Percentiles rank a stretch among this genome's conserved stretches.
phyloP scores from a whole-genome alignment of 2,113 vertebrate genomes.

The Nycticryphes semicollaris region DNA sequence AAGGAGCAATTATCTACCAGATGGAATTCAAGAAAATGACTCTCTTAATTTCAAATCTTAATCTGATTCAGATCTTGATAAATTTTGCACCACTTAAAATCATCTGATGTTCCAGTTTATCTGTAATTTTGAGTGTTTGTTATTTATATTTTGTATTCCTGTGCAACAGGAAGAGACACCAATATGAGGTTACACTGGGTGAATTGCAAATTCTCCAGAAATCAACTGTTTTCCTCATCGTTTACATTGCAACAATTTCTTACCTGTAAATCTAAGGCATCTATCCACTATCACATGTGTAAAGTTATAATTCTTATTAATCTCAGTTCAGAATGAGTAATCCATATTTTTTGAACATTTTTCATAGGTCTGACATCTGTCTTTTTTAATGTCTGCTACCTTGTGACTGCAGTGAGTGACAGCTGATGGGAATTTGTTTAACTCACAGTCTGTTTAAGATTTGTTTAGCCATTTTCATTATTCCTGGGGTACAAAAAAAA shows the following conservation, averaged over 20 bases:
- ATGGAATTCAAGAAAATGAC: neutral
- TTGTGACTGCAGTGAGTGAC: neutral
- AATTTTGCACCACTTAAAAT: constrained; percentile 1
- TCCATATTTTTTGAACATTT: neutral
- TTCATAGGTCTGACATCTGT: neutral
- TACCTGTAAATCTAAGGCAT: neutral
- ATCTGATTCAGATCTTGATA: neutral
- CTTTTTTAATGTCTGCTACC: neutral
- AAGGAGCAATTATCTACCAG: constrained; percentile 1
- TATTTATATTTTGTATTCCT: neutral
- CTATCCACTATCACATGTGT: neutral
- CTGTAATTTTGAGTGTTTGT: neutral
- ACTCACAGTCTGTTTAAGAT: neutral
- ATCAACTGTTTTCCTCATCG: neutral
- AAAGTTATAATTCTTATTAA: neutral
- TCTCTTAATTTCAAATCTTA: constrained; percentile 8
- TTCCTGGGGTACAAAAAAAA: neutral
- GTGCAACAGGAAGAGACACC: neutral
- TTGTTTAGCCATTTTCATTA: neutral
- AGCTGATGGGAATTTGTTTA: neutral
- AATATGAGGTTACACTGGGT: neutral
- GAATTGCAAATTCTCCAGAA: neutral
- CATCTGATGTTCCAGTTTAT: neutral
- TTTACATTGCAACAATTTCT: neutral
- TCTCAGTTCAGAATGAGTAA: neutral